Evolutionary conservation across 2,797 vertebrate genomes (phyloP), one percentile per base, ranked within the genome.

Genomic region (Cynopterus sphinx): DNA sequence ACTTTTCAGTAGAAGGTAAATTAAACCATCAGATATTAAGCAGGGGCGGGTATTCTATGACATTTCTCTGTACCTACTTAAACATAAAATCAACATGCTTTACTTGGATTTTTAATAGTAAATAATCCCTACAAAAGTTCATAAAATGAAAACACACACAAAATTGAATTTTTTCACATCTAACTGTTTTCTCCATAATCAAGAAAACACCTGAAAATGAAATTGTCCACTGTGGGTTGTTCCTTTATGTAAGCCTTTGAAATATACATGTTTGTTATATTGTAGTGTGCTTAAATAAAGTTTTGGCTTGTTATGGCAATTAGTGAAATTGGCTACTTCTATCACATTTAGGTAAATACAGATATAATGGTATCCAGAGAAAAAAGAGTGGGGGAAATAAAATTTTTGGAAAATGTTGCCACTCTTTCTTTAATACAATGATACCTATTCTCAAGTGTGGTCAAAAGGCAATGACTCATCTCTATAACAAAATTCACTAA

Each of bases 341-440:
- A 11, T 96, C 75, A 95, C 36, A 63, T 3, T 59, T 46, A 85
- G 31, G 61, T 75, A 26, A 85, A 61, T 91, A 90, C 46, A 93
- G 70, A 96, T 94, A 78, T 88, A n/a, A 41, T 85, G 19, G 11
- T 71, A n/a, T 91, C 33, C 31, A 89, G n/a, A 87, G 78, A 92
- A 89, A 87, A 63, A 8, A 59, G 59, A 51, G 36, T 36, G 15
- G 43, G 22, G 33, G 39, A 63, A 93, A 79, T 78, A 51, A 13
- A 39, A 65, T n/a, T 88, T 93, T 51, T 71, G 83, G 74, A 88
- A 92, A 95, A 87, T 75, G 39, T 59, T 67, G 12, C 70, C 86
- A n/a, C 26, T 93, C 53, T 68, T 97, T 53, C n/a, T 85, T 90
- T 61, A 79, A 96, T 67, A 78, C 78, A 96, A 31, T 65, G 57